Evolutionary conservation across 1,140 invertebrate genomes (phyloP), one percentile per base, ranked within the genome.

Genomic region (Drosophila yakuba): DNA sequence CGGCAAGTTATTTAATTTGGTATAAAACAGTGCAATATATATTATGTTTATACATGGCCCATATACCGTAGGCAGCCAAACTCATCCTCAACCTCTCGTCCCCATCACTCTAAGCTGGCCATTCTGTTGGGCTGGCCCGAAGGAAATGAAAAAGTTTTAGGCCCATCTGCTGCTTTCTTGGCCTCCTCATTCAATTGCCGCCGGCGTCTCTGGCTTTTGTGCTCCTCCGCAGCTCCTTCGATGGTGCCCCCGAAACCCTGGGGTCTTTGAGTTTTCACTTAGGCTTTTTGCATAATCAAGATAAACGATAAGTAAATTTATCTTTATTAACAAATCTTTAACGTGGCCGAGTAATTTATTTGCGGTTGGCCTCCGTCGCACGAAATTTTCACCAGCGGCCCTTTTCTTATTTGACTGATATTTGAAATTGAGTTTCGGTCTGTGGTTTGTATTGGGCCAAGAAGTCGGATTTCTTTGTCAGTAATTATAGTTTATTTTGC

Each of bases 271-370:
- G 81, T 86, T 88, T 88, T 88, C 83, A 88, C 83, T 88, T 88
- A 88, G 83, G 83, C 83, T 79, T 79, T 88, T 88, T 88, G 83
- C 83, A 88, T 88, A 88, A 88, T 88, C 83, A 88, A 88, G 83
- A 88, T 88, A 88, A 88, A 88, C 83, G 83, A 88, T 88, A 88
- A 88, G 83, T 88, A 86, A 88, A 88, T 88, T 88, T 88, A 88
- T 88, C 83, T 88, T 88, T 88, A 88, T 88, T 88, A 88, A 88
- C 83, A 88, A 88, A 88, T 88, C 83, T 88, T 88, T 73, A 86
- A 86, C 82, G 78, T 86, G 74, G 78, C 78, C 57, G 67, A 50
- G 78, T 82, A 81, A 86, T 86, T 86, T 86, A 86, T 86, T 86
- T 86, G 82, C 67, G 82, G 82, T 81, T 75, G 55, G 39, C 50